phyloP scores from a whole-genome alignment of 2,113 vertebrate genomes.

The Bos taurus region DNA sequence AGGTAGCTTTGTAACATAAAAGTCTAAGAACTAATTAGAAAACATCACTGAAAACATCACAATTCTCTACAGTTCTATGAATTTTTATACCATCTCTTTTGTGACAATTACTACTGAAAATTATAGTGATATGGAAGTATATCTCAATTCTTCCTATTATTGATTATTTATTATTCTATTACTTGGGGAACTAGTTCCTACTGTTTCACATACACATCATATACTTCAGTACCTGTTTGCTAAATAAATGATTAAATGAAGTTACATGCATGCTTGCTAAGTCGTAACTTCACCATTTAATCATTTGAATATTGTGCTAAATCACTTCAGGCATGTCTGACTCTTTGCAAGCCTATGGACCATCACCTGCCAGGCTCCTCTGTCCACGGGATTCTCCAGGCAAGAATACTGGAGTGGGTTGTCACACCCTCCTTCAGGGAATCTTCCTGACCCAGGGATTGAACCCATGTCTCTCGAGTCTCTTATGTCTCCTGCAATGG shows the following conservation, averaged over 20 bases:
- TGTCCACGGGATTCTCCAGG: neutral
- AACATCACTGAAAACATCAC: neutral
- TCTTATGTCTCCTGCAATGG: neutral
- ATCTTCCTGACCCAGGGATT: neutral
- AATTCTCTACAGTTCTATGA: neutral
- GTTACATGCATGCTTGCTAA: neutral
- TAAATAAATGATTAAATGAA: slow-evolving; percentile 15
- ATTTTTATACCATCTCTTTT: neutral
- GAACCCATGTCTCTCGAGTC: neutral
- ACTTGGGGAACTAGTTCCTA: neutral
- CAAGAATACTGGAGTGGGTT: neutral
- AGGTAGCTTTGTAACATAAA: neutral
- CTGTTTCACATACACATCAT: neutral
- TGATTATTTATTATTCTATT: neutral
- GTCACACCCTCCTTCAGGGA: neutral
- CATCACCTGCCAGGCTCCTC: neutral
- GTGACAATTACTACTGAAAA: neutral
- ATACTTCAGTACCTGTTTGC: neutral
- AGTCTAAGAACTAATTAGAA: neutral
- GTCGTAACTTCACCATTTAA: neutral
- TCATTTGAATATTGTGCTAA: neutral
- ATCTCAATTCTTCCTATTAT: neutral
- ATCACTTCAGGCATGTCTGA: neutral
- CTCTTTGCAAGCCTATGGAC: neutral
- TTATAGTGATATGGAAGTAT: neutral